Evolutionary conservation across 2,113 vertebrate species (phyloP), one percentile per base, ranked within the genome.

Genomic region (Leptosomus discolor): DNA sequence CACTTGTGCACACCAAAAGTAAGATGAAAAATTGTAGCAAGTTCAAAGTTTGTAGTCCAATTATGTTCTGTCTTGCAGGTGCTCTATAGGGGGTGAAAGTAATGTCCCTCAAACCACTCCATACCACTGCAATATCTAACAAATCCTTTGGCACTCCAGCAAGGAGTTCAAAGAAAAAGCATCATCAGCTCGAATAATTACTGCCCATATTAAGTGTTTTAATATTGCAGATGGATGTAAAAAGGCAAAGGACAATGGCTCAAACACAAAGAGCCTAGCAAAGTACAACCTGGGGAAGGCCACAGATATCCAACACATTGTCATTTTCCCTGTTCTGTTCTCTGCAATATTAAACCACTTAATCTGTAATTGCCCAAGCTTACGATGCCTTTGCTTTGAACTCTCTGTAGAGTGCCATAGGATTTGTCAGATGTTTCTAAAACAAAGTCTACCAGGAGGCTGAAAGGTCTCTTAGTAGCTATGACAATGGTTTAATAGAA

Each of bases 391-490:
- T 95, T 94, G 97, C 88, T 69, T 88, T 96, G 96, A 97, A 91
- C 89, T 92, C 83, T 70, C 94, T 45, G 6, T 50, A 63, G 88
- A 81, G 64, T 97, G 81, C 95, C 77, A 73, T 60, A 92, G 74
- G 92, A 97, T 95, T 98, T 97, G 95, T 97, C 97, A 96, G 97
- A 96, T 95, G 65, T 98, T 97, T 97, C 96, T 97, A 98, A 98
- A 97, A 97, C 92, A 97, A 97, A 96, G 82, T 96, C 93, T 97
- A 90, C 96, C 82, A 92, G 89, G 97, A 97, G 81, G 41, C 77
- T 93, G 94, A 85, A 78, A 96, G 94, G 96, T 96, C 97, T 98
- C 94, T 23, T 68, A 98, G 97, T 84, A 97, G 94, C 96, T 97
- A 51, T 96, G 95, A 95, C 97, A 97, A 91, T 95, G 96, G 86